Base-by-base conservation (phyloP, 2,888 invertebrate species). In the Lymantria dispar region DNA sequence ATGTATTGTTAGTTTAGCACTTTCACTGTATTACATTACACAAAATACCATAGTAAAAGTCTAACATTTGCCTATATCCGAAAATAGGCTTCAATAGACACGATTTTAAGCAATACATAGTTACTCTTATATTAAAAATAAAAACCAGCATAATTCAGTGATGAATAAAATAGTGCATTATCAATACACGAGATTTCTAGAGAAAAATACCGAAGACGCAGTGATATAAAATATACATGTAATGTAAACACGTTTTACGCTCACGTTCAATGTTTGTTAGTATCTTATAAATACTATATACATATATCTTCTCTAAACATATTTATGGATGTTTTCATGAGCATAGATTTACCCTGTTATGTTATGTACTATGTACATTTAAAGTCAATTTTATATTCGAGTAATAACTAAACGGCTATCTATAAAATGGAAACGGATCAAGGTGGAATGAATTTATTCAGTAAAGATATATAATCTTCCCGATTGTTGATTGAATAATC, bases 361-460 rank as follows among this genome's bases (percentile, higher is more conserved):
- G 60, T 46, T 67, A 60, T 56, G 60, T 8, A 14, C 8, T 33
- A 40, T 14, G 40, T 40, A 40, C 38, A 10, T 14, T 40, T 12
- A 38, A 38, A 36, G 47, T 38, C 50, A 15, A 38, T 62, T 52
- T 46, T 46, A 50, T 61, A 56, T 54, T 52, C 48, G 30, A 57
- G 47, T 48, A 54, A 53, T 59, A 60, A 56, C 60, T 64, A 63
- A 65, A 72, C 63, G 65, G 52, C 33, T 60, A 47, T 53, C 2
- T 60, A 69, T 72, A 62, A 67, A 72, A 80, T 80, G 74, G 60
- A 83, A 81, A 73, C 74, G 68, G 82, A 82, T 80, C 82, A 85
- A 83, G 83, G 80, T 75, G 62, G 66, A 74, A 59, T 61, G 70
- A 78, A 81, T 76, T 67, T 72, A 72, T 75, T 76, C 71, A 68